A percentile compares a stretch with the other conserved stretches of the same genome.
Evolutionary conservation across 2,797 vertebrate species (phyloP).

Genomic region (Schizopygopsis pylzovi): DNA sequence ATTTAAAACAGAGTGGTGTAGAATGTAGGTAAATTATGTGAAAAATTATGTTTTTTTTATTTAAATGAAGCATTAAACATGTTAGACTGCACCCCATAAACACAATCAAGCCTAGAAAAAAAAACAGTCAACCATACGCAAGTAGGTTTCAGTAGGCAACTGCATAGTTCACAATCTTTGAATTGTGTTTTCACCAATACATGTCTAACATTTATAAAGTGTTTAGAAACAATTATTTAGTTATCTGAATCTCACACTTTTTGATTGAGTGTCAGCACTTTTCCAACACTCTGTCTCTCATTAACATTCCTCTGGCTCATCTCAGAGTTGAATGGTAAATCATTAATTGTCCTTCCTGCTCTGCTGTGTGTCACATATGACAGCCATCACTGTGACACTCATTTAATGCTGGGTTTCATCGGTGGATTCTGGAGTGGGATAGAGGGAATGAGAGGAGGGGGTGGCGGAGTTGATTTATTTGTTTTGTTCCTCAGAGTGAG

Average conservation of each 20-base stretch:
- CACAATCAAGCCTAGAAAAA: too few relatives aligned
- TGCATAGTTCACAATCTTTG: background rate
- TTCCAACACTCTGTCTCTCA: slow-evolving; percentile 26
- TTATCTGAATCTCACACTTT: slow-evolving; percentile 14
- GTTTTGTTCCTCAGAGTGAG: slow-evolving; percentile 5
- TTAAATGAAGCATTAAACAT: too few relatives aligned
- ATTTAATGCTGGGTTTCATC: slow-evolving; percentile 7
- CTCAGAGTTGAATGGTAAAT: slow-evolving; percentile 60
- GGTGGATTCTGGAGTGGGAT: background rate
- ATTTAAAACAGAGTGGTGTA: too few relatives aligned
- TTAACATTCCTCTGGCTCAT: slow-evolving; percentile 39
- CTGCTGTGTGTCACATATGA: slow-evolving; percentile 27
- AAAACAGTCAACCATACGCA: too few relatives aligned
- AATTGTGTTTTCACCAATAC: background rate
- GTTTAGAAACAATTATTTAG: background rate
- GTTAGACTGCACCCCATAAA: too few relatives aligned
- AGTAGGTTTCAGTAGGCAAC: background rate
- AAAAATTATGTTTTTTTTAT: too few relatives aligned
- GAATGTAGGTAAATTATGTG: too few relatives aligned
- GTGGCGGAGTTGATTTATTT: slow-evolving; percentile 28
- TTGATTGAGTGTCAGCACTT: slow-evolving; percentile 44
- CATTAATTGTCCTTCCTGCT: slow-evolving; percentile 62
- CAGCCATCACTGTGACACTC: slow-evolving; percentile 6
- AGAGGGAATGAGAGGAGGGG: slow-evolving; percentile 16
- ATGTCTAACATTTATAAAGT: background rate